Base-by-base conservation (phyloP, 1,140 invertebrate species). In the Dendrolimus punctatus region DNA sequence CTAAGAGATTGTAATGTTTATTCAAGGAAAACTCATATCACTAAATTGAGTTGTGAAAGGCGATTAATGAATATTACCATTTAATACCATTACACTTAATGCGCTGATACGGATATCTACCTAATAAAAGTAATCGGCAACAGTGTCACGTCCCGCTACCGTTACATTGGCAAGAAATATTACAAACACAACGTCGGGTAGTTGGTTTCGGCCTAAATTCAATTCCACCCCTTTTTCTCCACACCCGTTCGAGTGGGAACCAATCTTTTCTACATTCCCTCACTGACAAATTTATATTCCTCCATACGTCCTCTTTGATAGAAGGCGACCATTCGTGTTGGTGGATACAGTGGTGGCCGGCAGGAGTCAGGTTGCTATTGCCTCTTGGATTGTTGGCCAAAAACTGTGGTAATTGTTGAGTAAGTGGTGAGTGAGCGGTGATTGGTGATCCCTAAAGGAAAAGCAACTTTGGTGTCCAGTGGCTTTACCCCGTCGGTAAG, bases 191-290 rank as follows among this genome's bases (percentile, higher is more conserved):
- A 65, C 62, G 57, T 66, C 66, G 63, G 57, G 23, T 69, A 79
- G 69, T 71, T 57, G 68, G 72, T 74, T 71, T 69, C 64, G 73
- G 76, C 73, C 76, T 73, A 80, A 80, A 80, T 79, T 83, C 74
- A 80, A 80, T 83, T 80, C 67, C 74, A 75, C 74, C 80, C 76
- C 64, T 71, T 74, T 23, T 66, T 64, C 67, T 64, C 65, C 64
- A 60, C 66, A 62, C 69, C 72, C 69, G 64, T 60, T 62, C 60
- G 58, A 66, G 68, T 72, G 65, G 68, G 75, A 83, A 80, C 72
- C 77, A 80, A 83, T 83, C 79, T 80, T 78, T 77, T 83, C 80
- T 84, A 84, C 78, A 80, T 81, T 84, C 71, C 72, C 75, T 73
- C 63, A 75, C 68, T 70, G 75, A 83, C 77, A 80, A 83, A 83